Conservation (phyloP, 2,797 vertebrate species). For the Betta splendens region DNA sequence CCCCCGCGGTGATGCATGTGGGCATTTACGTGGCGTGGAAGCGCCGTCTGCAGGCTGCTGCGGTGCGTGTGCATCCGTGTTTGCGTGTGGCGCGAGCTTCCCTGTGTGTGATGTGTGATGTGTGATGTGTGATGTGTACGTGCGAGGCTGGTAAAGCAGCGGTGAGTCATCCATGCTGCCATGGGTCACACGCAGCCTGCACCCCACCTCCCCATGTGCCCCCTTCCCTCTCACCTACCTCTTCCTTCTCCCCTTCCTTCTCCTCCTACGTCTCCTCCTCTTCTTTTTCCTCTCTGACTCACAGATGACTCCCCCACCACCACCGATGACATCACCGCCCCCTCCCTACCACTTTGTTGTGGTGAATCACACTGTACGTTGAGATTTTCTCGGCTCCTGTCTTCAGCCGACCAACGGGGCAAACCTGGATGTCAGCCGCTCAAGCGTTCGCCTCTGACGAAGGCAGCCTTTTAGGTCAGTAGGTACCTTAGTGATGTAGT, state of each 20-base stretch:
- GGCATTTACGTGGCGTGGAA: slow-evolving; percentile 11
- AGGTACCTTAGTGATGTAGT: slow-evolving; percentile 22
- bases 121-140: no score
- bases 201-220: slow-evolving; percentile 61
- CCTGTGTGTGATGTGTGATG: slow-evolving; percentile 15
- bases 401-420: slow-evolving; percentile 40
- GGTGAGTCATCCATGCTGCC: slow-evolving; percentile 80
- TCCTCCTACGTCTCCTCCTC: slow-evolving; percentile 46
- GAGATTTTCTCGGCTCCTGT: slow-evolving; percentile 48
- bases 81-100: slow-evolving; percentile 25
- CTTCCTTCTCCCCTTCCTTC: slow-evolving; percentile 57
- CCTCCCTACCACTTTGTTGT: slow-evolving; percentile 71
- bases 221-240: slow-evolving; percentile 34
- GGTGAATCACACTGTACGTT: slow-evolving; percentile 76
- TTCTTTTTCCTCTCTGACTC: slow-evolving; percentile 76
- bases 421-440: slow-evolving; percentile 54
- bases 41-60: slow-evolving; percentile 11
- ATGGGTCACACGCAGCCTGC: slow-evolving; percentile 77
- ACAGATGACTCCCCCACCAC: slow-evolving; percentile 68
- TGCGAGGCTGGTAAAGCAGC: slow-evolving; percentile 58
- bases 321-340: slow-evolving; percentile 72
- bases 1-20: slow-evolving; percentile 29
- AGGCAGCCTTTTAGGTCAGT: background rate
- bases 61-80: slow-evolving; percentile 1
- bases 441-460: slow-evolving; percentile 23